Evolutionary conservation across 2,113 vertebrate species (phyloP), one percentile per base, ranked within the genome.

Genomic region (Acanthochromis polyacanthus): DNA sequence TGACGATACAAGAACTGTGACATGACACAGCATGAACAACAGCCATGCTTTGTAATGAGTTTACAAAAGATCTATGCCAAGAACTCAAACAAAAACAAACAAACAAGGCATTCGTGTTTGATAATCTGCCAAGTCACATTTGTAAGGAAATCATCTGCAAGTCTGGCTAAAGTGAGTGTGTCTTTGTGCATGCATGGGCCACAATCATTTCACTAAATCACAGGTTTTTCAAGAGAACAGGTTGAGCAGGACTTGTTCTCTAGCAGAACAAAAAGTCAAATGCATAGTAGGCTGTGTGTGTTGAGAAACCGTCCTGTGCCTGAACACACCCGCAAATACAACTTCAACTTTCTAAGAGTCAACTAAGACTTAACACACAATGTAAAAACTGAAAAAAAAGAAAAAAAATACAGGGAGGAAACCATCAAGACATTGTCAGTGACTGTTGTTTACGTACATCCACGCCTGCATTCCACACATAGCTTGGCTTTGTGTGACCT

Each of bases 301-400:
- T 72, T 85, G 57, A 78, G 63, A 71, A 87, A 88, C 25, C 48
- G 48, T 4, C 12, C 12, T 68, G 57, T 67, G 45, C 79, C 51
- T 64, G 38, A 82, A 85, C 87, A 92, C 86, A 85, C 84, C 88
- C 69, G 23, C 19, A 55, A 45, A 51, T 58, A 63, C 23, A 56
- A 12, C 20, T 38, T 28, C 17, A 16, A 60, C 69, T 75, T 78
- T 70, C 80, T 71, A 12, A 64, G 25, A 62, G 11, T 66, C 45
- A 55, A 58, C 53, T 46, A 28, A 79, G 58, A 16, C 58, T 70
- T 65, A 12, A 62, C 51, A 66, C 38, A 75, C 32, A 38, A 1
- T 51, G 15, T 36, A 7, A 15, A 12, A 3, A 22, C 5, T 25
- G 3, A 32, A 36, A 36, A 36, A 36, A 36, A 9, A 10, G 10